phyloP scores from a whole-genome alignment of 53 echinoderm and acorn worm species.

The Actinopyga echinites region DNA sequence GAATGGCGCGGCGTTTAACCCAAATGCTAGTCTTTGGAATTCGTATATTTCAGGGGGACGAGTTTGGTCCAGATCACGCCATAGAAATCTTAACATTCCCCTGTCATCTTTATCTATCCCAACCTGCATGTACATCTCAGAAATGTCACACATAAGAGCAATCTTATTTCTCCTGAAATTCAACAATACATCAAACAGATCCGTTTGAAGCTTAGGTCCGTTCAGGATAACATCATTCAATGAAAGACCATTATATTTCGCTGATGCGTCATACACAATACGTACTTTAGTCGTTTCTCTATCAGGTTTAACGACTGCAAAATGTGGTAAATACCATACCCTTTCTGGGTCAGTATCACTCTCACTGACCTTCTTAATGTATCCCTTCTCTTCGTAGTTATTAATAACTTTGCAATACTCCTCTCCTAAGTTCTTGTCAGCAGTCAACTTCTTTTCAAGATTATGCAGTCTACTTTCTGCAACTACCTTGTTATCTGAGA shows the following conservation, averaged over 20 bases:
- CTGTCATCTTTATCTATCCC: background rate
- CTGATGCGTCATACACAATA: background rate
- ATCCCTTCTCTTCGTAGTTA: no score
- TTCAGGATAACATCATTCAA: background rate
- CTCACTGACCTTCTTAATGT: no score
- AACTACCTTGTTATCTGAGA: background rate
- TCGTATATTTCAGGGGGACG: constrained; percentile 31
- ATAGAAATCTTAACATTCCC: constrained; percentile 11
- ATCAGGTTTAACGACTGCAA: background rate
- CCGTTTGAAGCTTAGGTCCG: background rate
- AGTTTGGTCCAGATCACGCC: background rate
- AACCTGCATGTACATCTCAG: background rate
- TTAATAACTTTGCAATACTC: background rate
- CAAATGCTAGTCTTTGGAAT: constrained; percentile 36
- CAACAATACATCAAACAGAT: background rate
- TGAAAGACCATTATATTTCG: background rate
- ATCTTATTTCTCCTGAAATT: background rate
- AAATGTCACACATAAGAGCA: constrained; percentile 1
- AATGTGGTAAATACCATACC: background rate
- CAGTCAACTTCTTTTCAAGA: constrained; percentile 15
- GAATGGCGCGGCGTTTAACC: constrained; percentile 35
- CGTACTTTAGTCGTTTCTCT: constrained; percentile 9
- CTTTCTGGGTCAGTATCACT: background rate
- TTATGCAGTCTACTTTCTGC: constrained; percentile 40
- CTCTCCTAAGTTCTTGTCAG: background rate